phyloP scores from a whole-genome alignment of 2,888 invertebrate species.

The Ferdinandea cuprea region DNA sequence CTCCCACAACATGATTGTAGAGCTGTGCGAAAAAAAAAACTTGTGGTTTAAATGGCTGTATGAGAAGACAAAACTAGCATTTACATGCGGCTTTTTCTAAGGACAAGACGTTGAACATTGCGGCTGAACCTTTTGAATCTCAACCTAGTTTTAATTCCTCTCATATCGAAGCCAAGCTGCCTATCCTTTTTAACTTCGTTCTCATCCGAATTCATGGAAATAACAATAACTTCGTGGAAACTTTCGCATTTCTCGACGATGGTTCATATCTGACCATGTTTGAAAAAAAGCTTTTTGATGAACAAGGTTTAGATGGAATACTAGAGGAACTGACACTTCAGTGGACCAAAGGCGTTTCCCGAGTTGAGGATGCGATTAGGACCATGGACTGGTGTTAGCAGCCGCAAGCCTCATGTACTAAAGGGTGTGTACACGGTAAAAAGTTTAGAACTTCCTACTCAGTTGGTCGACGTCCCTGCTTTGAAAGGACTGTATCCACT shows the following conservation, averaged over 20 bases:
- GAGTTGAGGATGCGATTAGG: slow-evolving; percentile 8
- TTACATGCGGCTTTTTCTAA: neutral
- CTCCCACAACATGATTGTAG: slow-evolving; percentile 6
- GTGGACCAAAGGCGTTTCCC: slow-evolving; percentile 19
- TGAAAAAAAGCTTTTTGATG: slow-evolving; percentile 8
- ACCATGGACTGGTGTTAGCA: neutral
- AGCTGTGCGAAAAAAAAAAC: slow-evolving; percentile 11
- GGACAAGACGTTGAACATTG: too few species aligned
- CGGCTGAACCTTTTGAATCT: slow-evolving; percentile 1
- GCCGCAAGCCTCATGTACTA: slow-evolving; percentile 3
- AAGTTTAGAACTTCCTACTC: slow-evolving; percentile 13
- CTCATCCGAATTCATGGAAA: slow-evolving; percentile 12
- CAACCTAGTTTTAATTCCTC: too few species aligned
- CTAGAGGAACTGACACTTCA: slow-evolving; percentile 9
- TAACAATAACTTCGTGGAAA: neutral
- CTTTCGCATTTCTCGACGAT: slow-evolving; percentile 22
- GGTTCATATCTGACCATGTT: slow-evolving; percentile 4
- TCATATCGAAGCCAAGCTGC: neutral
- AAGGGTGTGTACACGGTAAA: neutral
- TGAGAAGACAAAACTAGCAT: neutral
- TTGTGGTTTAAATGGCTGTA: neutral
- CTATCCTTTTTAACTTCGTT: slow-evolving; percentile 23
- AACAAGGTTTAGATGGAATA: neutral
- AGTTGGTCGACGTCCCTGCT: slow-evolving; percentile 12
- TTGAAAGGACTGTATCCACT: slow-evolving; percentile 9